Base-by-base conservation (phyloP, 2,797 vertebrate genomes). In the Pseudopleuronectes americanus region DNA sequence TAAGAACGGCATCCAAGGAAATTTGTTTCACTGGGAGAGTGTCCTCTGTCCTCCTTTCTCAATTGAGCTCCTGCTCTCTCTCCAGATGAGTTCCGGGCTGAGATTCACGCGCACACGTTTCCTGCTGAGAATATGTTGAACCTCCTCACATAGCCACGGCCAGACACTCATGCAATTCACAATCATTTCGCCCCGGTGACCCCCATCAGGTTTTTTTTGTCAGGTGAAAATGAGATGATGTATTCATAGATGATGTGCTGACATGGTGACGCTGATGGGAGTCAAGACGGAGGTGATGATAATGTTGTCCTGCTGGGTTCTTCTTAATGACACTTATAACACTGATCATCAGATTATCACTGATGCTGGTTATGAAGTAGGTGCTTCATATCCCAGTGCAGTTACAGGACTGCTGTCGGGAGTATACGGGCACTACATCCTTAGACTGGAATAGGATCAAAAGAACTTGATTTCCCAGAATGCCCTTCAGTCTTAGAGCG, bases 191-290 rank as follows among this genome's bases (percentile, higher is more conserved):
- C 68, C 70, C 51, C 8, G 0, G 9, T 28, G 52, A 71, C 77
- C 78, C 26, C 74, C 71, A 73, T 83, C 55, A 65, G 16, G 26
- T 9, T 54, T 19, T 43, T 71, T 57, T 73, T 64, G 45, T 77
- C 68, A 71, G 69, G 69, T 83, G 72, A 77, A 85, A 89, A 87
- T 80, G 65, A 87, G 69, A 70, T 38, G 77, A 71, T 74, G 60
- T 43, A 57, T 74, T 73, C 67, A 71, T 57, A 47, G 76, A 75
- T 57, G 79, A 80, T 47, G 61, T 57, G 68, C 54, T 68, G 79
- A 74, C 73, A 64, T 22, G 12, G n/a, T 70, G 76, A 59, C 31
- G 1, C 61, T 38, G 69, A 77, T 74, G 72, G 58, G 60, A 31
- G 51, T 62, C 43, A 23, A 26, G 49, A 60, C 64, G 54, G 70